Base-by-base conservation (phyloP, 2,113 vertebrate genomes). In the Podocnemis expansa region DNA sequence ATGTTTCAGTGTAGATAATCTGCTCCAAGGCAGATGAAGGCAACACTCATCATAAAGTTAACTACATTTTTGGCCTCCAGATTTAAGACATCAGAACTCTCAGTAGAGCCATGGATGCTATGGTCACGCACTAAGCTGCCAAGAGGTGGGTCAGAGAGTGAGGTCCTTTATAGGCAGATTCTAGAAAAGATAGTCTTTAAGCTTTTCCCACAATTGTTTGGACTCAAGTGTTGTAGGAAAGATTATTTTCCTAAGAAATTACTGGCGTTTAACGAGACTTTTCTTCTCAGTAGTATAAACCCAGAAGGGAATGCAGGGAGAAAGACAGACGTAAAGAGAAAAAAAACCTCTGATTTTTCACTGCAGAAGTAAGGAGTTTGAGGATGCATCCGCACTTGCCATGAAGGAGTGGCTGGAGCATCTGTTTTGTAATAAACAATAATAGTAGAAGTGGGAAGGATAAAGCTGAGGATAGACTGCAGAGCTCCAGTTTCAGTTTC, bases 381-480 rank as follows among this genome's bases (percentile, higher is more conserved):
- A 31, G 67, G 76, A 34, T 41, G 67, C 3, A 8, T 78, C 47
- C 52, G 14, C 45, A 22, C 29, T 25, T 52, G 0, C 17, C 11
- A 1, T 1, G 38, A 63, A 10, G 41, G 31, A 19, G 41, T 27
- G 41, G 41, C 41, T 24, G 73, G 38, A 22, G 24, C 24, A 81
- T 11, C 14, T 11, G 1, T 51, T 89, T 89, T 81, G 51, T 5
- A 31, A 49, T 52, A 49, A 80, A 1, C 85, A 84, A 0, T 93
- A 12, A 29, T 63, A 80, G 63, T n/a, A 54, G 75, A 25, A 22
- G 19, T 9, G 8, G 54, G 56, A 78, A 63, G 78, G 58, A 25
- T 52, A 1, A 3, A 87, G 70, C 9, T 31, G 31, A n/a, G 12
- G 1, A 7, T 45, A 5, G 0, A 0, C 70, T 73, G n/a, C 22